These are phyloP conservation scores for Pelodiscus sinensis DNA, from an alignment of 2,113 vertebrate genomes.

Conservation along the genomic window DNA sequence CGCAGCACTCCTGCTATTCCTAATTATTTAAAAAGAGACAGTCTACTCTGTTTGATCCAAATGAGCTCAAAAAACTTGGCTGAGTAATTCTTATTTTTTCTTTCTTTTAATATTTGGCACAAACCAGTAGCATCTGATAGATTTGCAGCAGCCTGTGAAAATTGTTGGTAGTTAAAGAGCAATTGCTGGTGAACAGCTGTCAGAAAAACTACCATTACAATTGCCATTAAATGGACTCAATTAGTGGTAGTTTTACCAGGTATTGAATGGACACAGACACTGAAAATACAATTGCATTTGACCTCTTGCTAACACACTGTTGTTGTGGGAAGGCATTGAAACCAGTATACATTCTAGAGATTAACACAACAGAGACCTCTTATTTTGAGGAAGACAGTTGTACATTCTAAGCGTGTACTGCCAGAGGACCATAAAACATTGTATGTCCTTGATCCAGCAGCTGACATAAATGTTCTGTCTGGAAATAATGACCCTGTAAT, in stretches of 20 bases:
- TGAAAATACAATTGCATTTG: background rate
- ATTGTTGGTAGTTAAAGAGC: background rate
- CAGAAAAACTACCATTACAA: background rate
- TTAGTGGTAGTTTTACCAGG: background rate
- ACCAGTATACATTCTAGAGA: background rate
- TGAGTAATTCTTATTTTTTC: background rate
- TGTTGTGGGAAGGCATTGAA: background rate
- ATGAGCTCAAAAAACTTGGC: background rate
- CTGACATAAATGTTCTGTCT: background rate
- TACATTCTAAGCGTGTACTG: background rate
- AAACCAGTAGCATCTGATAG: background rate
- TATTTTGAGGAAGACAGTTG: background rate
- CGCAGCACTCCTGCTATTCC: background rate
- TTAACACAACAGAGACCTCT: background rate
- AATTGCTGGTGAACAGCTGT: slow-evolving; percentile 5
- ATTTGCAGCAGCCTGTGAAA: background rate
- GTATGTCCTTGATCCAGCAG: background rate
- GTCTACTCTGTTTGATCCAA: background rate
- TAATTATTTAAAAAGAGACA: background rate
- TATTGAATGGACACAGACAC: background rate
- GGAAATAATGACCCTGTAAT: background rate
- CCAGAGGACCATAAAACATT: background rate
- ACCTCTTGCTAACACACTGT: background rate
- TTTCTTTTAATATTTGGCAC: background rate
- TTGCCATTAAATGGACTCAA: background rate